Evolutionary conservation across 2,797 vertebrate genomes (phyloP), one percentile per base, ranked within the genome.

Genomic region (Falco berigora): DNA sequence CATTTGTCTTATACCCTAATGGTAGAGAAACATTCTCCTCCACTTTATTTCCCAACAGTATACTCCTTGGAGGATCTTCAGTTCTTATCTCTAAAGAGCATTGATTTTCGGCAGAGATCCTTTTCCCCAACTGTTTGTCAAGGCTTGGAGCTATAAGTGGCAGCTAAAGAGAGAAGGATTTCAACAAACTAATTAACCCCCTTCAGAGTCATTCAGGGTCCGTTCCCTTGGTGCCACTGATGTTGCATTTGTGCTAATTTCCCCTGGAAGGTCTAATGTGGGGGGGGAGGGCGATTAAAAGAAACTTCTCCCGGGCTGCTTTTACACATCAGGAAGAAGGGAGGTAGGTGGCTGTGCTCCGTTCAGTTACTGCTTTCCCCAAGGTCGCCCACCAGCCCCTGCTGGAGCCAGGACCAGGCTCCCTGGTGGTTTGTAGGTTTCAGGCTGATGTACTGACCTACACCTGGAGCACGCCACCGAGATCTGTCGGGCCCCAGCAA

Each of bases 181-280:
- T 79, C 74, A 84, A 58, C 83, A 59, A 79, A 79, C 77, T 79
- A 62, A 86, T 85, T 67, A 73, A 91, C 69, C 53, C 71, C 64
- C 47, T 82, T 91, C 69, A 2, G 3, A 81, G 86, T 73, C 30
- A 11, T 87, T 88, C 66, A 42, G 90, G 66, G 79, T 92, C 73
- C 5, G 0, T 77, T 86, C 88, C 76, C 73, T 88, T 7, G 12
- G 80, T 90, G 59, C 92, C 40, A 6, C 76, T 42, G 69, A 32
- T 78, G 69, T 68, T 75, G 79, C 38, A 11, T 86, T 81, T 66
- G 83, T 92, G 83, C 90, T 94, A n/a, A 68, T 88, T 94, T 90
- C 76, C 74, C 69, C 63, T 59, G 80, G 86, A 81, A 93, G 63
- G 59, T 52, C 88, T 90, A 79, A 88, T 23, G 47, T 8, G 40